These are phyloP conservation scores for Nannospalax galili DNA, from an alignment of 2,113 vertebrate genomes.

Conservation along the genomic window DNA sequence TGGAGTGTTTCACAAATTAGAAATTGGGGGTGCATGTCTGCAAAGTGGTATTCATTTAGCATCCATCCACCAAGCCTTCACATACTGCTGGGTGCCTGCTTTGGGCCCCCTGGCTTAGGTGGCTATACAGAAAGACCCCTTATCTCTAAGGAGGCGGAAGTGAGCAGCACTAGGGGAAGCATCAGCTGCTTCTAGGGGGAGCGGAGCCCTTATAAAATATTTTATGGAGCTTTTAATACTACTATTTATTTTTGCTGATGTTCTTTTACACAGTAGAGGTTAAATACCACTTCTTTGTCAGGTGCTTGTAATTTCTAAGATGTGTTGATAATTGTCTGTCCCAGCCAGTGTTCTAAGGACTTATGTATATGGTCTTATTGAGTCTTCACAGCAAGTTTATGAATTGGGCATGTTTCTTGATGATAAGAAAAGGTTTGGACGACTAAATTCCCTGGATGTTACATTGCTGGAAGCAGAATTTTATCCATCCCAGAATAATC, in stretches of 20 bases:
- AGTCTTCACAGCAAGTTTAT: not conserved
- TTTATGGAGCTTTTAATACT: not conserved
- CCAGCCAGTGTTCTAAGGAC: not conserved
- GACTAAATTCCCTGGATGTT: no score
- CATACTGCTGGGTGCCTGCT: not conserved
- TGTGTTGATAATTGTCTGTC: not conserved
- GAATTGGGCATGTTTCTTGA: not conserved
- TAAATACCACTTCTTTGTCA: not conserved
- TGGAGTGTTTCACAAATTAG: not conserved
- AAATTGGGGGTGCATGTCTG: not conserved
- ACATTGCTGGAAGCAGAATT: not conserved
- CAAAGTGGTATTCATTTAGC: not conserved
- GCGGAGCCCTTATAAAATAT: not conserved
- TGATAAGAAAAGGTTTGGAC: not conserved
- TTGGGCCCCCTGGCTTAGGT: fast-evolving
- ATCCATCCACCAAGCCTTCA: not conserved
- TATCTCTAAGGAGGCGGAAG: fast-evolving
- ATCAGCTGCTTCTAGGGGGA: not conserved
- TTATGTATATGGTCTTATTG: not conserved
- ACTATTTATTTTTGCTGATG: not conserved
- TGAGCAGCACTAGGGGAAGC: not conserved
- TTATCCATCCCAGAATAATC: not conserved
- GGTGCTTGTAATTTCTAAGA: not conserved
- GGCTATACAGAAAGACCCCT: fast-evolving
- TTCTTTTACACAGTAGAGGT: not conserved